Conservation (phyloP, 2,797 vertebrate species). For the Amblyopsis hoosieri region DNA sequence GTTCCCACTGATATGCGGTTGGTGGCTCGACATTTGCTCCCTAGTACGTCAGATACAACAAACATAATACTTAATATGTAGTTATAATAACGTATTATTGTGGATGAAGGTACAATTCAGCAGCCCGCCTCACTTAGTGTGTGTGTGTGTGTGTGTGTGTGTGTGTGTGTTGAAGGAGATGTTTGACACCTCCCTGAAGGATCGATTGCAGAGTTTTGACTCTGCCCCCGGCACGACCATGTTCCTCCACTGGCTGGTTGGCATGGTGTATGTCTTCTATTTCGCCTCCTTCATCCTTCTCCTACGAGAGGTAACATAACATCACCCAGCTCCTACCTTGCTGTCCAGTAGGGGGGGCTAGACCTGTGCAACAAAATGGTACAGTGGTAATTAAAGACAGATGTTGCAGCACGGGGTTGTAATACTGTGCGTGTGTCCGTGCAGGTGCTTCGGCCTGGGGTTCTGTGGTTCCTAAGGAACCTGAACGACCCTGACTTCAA, state of each 20-base stretch:
- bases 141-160: background rate
- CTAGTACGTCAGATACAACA: conserved; percentile 79
- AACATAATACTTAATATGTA: background rate
- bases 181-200: conserved; percentile 95
- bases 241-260: conserved; percentile 97
- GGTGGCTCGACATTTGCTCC: conserved; percentile 99
- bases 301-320: conserved; percentile 85
- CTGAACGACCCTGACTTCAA: conserved; percentile 98
- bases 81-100: background rate
- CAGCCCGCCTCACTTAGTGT: background rate
- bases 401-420: no score
- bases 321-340: background rate
- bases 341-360: background rate
- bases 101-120: background rate
- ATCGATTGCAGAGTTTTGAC: conserved; percentile 91
- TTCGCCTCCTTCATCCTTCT: conserved; percentile 96
- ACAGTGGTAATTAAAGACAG: no score
- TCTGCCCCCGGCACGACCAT: conserved; percentile 95
- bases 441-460: conserved; percentile 93
- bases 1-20: conserved; percentile 97
- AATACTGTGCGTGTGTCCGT: conserved; percentile 4
- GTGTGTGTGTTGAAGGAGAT: conserved; percentile 83
- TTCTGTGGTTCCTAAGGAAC: conserved; percentile 97
- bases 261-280: conserved; percentile 98
- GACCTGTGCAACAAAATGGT: no score